Percentiles rank a stretch among this genome's conserved stretches.
These are phyloP conservation scores for Heteromyza rotundicornis DNA, from an alignment of 2,888 invertebrate species.

Conservation along the genomic window DNA sequence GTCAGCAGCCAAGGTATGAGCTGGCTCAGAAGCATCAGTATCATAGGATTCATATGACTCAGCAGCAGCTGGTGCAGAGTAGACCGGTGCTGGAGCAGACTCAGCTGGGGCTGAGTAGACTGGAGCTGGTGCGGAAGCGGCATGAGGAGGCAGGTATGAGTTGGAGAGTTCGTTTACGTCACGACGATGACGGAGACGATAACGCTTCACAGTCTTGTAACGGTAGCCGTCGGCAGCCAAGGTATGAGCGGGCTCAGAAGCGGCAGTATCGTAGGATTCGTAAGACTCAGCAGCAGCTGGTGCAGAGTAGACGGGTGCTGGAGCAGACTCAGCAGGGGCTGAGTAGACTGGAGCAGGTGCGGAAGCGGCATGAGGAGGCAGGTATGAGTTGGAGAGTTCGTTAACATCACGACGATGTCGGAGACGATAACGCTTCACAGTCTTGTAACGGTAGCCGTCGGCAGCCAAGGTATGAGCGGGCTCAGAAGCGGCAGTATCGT, in stretches of 20 bases:
- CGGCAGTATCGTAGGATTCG: conserved; percentile 14
- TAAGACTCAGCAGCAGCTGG: conserved; percentile 22
- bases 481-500: neutral
- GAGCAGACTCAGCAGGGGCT: conserved; percentile 8
- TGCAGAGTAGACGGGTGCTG: conserved; percentile 25
- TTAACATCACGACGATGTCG: conserved; percentile 50
- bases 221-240: conserved; percentile 33
- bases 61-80: conserved; percentile 14
- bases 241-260: conserved; percentile 22
- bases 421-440: conserved; percentile 45
- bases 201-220: conserved; percentile 40
- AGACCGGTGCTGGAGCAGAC: conserved; percentile 12
- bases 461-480: conserved; percentile 33
- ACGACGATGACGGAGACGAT: conserved; percentile 39
- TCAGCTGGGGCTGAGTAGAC: conserved; percentile 19
- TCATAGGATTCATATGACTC: conserved; percentile 5
- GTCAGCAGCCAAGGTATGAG: conserved; percentile 28
- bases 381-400: conserved; percentile 45
- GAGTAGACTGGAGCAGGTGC: conserved; percentile 22
- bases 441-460: conserved; percentile 59
- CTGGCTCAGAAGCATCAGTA: conserved; percentile 20
- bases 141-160: conserved; percentile 43
- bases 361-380: conserved; percentile 34
- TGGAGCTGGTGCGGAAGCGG: conserved; percentile 25
- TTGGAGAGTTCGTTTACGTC: conserved; percentile 46